A percentile compares a stretch with the other conserved stretches of the same genome.
phyloP scores from a whole-genome alignment of 2,797 vertebrate genomes.

The Argya squamiceps region DNA sequence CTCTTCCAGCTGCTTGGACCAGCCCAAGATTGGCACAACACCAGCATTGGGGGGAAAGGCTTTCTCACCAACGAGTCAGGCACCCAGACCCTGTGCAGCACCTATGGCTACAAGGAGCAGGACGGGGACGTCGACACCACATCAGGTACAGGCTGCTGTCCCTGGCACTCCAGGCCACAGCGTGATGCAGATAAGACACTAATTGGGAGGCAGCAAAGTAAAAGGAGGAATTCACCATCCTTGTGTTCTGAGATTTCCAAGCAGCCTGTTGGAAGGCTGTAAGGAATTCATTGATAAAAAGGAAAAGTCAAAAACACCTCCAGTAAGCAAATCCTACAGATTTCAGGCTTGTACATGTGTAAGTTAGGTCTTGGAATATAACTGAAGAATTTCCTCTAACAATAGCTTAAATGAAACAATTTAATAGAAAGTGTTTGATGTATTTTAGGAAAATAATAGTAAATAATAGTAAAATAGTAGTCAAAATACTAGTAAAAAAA shows the following conservation, averaged over 20 bases:
- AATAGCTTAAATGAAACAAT: background rate
- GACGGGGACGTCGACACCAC: background rate
- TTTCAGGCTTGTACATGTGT: background rate
- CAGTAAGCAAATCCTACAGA: too few species aligned
- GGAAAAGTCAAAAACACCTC: background rate
- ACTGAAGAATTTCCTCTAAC: background rate
- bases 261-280: background rate
- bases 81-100: slow-evolving; percentile 43
- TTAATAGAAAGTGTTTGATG: background rate
- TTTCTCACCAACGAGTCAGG: slow-evolving; percentile 84
- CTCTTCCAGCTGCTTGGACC: slow-evolving; percentile 77
- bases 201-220: background rate
- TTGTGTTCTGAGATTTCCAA: background rate
- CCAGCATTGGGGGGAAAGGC: slow-evolving; percentile 75
- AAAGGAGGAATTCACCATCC: background rate
- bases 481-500: background rate
- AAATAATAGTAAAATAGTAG: background rate
- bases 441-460: background rate
- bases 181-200: fast-evolving
- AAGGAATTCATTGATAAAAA: background rate
- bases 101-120: slow-evolving; percentile 55
- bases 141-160: background rate
- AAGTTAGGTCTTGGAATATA: background rate
- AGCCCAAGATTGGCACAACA: slow-evolving; percentile 72
- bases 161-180: fast-evolving